Conservation (phyloP, 2,888 invertebrate genomes). For the Sipunculus nudus region DNA sequence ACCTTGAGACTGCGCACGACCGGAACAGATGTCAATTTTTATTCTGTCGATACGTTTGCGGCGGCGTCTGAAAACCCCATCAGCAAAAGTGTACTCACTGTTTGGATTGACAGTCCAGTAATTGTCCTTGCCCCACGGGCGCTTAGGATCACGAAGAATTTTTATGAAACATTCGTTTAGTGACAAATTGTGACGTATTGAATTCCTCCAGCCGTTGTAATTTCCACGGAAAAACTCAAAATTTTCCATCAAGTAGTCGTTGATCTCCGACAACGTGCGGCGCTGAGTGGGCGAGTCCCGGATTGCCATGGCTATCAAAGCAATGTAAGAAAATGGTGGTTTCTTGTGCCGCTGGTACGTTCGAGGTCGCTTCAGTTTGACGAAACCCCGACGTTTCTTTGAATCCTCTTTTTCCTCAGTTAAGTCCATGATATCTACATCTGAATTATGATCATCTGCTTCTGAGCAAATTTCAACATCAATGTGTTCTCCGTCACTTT, state of each 20-base stretch:
- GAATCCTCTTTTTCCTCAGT: too few relatives aligned
- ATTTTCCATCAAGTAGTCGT: constrained; percentile 32
- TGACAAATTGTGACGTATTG: constrained; percentile 36
- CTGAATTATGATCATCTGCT: too few relatives aligned
- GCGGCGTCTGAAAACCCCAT: constrained; percentile 33
- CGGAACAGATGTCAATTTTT: too few relatives aligned
- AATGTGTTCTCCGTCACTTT: too few relatives aligned
- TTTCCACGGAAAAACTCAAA: constrained; percentile 35
- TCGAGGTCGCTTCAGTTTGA: too few relatives aligned
- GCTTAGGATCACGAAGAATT: constrained; percentile 21
- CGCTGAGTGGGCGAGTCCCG: constrained; percentile 27
- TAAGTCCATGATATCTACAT: too few relatives aligned
- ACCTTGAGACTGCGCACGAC: too few relatives aligned
- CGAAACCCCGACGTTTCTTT: too few relatives aligned
- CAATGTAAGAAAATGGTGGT: constrained; percentile 36
- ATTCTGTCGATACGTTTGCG: constrained; percentile 27
- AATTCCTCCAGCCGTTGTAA: constrained; percentile 38
- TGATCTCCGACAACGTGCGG: constrained; percentile 35
- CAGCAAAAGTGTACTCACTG: constrained; percentile 38
- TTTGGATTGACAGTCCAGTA: constrained; percentile 40
- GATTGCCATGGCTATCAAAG: constrained; percentile 39
- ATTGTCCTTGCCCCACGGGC: constrained; percentile 35
- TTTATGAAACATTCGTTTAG: constrained; percentile 38
- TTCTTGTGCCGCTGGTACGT: constrained; percentile 34
- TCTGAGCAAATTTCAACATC: too few relatives aligned